These are phyloP conservation scores for Herpailurus yagouaroundi DNA, from an alignment of 2,113 vertebrate species.

Conservation along the genomic window DNA sequence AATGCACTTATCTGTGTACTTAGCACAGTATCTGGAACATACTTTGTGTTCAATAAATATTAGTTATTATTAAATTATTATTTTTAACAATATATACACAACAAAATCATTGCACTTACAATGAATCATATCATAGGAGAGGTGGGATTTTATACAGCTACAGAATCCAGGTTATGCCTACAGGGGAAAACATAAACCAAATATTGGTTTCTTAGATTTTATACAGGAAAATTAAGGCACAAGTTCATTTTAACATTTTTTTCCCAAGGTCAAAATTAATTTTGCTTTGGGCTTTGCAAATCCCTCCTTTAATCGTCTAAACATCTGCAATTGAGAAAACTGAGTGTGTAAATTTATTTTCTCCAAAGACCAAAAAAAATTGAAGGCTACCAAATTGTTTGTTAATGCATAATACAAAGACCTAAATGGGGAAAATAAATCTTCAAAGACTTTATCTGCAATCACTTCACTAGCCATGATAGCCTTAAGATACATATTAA, in stretches of 20 bases:
- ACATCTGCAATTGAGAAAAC: constrained; percentile 27
- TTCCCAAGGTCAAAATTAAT: constrained; percentile 60
- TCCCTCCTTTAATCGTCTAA: constrained; percentile 68
- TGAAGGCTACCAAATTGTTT: background rate
- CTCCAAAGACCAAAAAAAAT: constrained; percentile 28
- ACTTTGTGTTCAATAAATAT: background rate
- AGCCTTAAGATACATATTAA: constrained; percentile 52
- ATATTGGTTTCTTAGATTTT: constrained; percentile 30
- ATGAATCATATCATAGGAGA: background rate
- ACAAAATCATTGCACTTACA: background rate
- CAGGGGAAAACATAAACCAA: background rate
- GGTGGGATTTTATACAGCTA: background rate
- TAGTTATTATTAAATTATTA: background rate
- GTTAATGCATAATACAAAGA: constrained; percentile 46
- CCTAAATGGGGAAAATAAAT: constrained; percentile 15
- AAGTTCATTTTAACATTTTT: constrained; percentile 54
- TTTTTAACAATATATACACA: background rate
- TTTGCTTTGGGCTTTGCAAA: constrained; percentile 60
- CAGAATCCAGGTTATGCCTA: constrained; percentile 3
- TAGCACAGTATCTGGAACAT: background rate
- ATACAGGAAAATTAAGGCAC: background rate
- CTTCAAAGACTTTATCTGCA: constrained; percentile 39
- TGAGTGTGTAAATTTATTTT: constrained; percentile 22
- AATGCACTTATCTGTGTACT: background rate
- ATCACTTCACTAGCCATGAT: background rate